Evolutionary conservation across 92 coral and sea anemone genomes (phyloP), one percentile per base, ranked within the genome.

Genomic region (Anthopleura xanthogrammica): DNA sequence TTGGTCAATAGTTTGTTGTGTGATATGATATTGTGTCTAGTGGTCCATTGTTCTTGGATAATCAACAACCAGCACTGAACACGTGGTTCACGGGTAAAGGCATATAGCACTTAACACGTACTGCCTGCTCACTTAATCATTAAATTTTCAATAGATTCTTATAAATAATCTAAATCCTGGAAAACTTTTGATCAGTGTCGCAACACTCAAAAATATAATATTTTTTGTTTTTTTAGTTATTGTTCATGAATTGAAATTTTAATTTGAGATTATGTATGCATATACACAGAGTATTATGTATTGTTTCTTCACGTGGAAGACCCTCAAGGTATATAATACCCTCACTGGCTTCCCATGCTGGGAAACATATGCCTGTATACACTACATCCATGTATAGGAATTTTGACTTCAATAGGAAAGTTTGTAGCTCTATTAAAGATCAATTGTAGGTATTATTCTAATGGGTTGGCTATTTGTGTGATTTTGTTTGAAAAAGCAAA

Each of bases 291-390:
- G 29, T 12, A 68, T 29, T 68, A 68, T 23, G 74, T 23, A 68
- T 68, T 68, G 74, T 68, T 68, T 62, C 74, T 24, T 68, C 74
- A 68, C 41, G 46, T 68, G 74, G 74, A 36, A 68, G 17, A 42
- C 74, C 23, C 42, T 65, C 16, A 68, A 68, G 74, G 72, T 64
- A n/a, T 68, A 23, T 36, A 1, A 12, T 23, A 23, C 36, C 36
- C 36, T 36, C 42, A 36, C 16, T 68, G 12, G 5, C 29, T 68
- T 36, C 40, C 16, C 74, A 68, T 68, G 74, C 74, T 68, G 74
- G 74, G 74, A 68, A 68, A 62, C 41, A 68, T 12, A 68, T 68
- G 42, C 72, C 72, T 22, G 8, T 64, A 6, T 22, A 64, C 36
- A 22, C 74, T n/a, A 12, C 5, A 68, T 13, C 42, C 41, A 68